Percentiles rank a stretch among this genome's conserved stretches.
Conservation (phyloP, 2,797 vertebrate genomes). For the Mycteria americana region DNA sequence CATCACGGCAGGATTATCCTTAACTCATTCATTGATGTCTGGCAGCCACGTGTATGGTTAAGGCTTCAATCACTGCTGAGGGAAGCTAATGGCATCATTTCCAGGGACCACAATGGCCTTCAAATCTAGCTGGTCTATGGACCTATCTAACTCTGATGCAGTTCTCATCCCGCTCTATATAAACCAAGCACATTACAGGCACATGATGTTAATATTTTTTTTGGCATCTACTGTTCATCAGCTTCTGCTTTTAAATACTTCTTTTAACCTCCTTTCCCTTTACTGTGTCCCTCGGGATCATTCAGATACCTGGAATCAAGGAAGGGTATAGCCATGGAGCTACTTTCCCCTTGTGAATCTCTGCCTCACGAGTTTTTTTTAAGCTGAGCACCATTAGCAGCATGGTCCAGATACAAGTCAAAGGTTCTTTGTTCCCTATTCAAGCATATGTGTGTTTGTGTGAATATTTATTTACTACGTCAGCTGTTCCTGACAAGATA, state of each 20-base stretch:
- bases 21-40: slow-evolving; percentile 22
- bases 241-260: neutral
- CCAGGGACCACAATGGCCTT: neutral
- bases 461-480: neutral
- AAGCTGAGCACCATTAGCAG: neutral
- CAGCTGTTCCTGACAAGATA: neutral
- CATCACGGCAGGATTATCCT: neutral
- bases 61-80: neutral
- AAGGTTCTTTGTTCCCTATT: neutral
- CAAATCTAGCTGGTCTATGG: neutral
- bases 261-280: neutral
- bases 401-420: neutral
- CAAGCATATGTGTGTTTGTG: neutral
- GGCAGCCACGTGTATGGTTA: neutral
- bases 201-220: neutral
- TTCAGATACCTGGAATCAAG: neutral
- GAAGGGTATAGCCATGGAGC: neutral
- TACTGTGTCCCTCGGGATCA: neutral
- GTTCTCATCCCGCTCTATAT: neutral
- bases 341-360: neutral
- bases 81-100: slow-evolving; percentile 24
- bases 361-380: neutral
- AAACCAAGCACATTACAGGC: neutral
- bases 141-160: slow-evolving; percentile 23
- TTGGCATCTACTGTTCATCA: neutral